Conservation (phyloP, 2,797 vertebrate species). For the Gobio occitaniae region DNA sequence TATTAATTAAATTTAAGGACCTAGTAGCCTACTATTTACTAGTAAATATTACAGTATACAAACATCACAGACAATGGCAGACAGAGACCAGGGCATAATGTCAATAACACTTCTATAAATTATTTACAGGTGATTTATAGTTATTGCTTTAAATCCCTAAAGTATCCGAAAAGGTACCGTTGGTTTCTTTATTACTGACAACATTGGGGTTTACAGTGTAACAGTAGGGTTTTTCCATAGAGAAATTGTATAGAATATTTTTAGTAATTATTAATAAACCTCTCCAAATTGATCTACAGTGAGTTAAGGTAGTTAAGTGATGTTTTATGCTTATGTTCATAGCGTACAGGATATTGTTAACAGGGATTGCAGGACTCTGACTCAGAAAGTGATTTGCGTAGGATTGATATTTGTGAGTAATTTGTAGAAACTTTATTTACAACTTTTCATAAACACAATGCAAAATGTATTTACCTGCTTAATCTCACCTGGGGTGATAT, state of each 20-base stretch:
- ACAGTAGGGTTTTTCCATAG: not conserved
- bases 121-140: no score
- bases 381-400: not conserved
- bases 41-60: no score
- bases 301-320: not conserved
- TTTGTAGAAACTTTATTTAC: not conserved
- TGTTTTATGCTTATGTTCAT: not conserved
- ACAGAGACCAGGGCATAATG: no score
- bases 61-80: no score
- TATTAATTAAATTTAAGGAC: no score
- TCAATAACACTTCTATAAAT: no score
- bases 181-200: no score
- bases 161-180: no score
- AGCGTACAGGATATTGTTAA: not conserved
- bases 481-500: conserved; percentile 2
- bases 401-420: not conserved
- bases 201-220: not conserved
- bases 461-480: not conserved
- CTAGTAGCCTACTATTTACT: no score
- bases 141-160: no score
- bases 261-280: not conserved
- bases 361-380: not conserved
- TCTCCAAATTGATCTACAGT: not conserved
- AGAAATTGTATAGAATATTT: not conserved
- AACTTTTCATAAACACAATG: not conserved